Percentiles rank a stretch among this genome's conserved stretches.
Conservation (phyloP, 2,113 vertebrate species). For the Muntiacus reevesi region DNA sequence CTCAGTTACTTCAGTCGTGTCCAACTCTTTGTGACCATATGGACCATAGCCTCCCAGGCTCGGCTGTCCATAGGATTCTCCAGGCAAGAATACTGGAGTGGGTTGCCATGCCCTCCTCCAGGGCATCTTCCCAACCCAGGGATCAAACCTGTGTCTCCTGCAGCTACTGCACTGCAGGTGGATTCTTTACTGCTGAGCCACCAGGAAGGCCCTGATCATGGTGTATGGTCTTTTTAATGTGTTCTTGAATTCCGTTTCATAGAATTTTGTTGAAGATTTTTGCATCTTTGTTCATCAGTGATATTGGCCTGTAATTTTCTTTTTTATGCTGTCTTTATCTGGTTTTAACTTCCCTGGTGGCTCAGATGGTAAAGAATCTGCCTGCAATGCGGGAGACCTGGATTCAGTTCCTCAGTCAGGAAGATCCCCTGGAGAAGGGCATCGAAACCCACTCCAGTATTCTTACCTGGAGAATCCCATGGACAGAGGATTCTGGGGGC, state of each 20-base stretch:
- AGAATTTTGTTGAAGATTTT: not conserved
- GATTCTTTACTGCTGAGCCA: not conserved
- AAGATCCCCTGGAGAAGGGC: no score
- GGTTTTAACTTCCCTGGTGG: no score
- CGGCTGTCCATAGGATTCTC: not conserved
- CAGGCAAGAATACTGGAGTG: not conserved
- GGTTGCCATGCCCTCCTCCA: not conserved
- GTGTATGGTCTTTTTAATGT: not conserved
- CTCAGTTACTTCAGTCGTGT: not conserved
- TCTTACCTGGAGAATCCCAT: no score
- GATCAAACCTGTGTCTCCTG: not conserved
- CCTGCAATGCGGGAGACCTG: no score
- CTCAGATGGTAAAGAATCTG: no score
- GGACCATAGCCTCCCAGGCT: not conserved
- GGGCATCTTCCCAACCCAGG: not conserved
- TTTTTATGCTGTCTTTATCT: no score
- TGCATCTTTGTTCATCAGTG: not conserved
- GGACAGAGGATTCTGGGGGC: no score
- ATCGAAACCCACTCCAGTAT: no score
- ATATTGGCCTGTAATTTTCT: no score
- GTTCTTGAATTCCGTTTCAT: not conserved
- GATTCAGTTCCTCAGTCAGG: no score
- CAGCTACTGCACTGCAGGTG: not conserved
- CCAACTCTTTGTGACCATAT: not conserved
- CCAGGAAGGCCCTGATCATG: not conserved